Evolutionary conservation across 92 coral and sea anemone species (phyloP), one percentile per base, ranked within the genome.

Genomic region (Parazoanthus swiftii): DNA sequence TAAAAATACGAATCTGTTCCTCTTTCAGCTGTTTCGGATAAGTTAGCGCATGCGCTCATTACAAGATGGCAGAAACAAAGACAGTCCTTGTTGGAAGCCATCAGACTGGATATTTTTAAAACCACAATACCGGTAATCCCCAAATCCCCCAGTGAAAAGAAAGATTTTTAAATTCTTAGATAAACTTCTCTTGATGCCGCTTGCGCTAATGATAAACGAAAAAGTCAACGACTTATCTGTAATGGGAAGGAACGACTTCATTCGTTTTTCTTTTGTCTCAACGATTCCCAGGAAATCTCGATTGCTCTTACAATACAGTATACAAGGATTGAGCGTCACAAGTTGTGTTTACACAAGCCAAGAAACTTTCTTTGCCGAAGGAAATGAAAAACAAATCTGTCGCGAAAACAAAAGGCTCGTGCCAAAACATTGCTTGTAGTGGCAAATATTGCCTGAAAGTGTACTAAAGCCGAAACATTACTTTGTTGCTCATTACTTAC

Each of bases 301-400:
- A 43, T 35, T 74, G 77, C 77, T 74, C 36, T 35, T 11, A 21
- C 11, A 25, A 42, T 39, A 68, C 25, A 13, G 79, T 43, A 33
- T 35, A 72, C 5, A 42, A 29, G 66, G 79, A 74, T 51, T 29
- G 39, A 48, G 23, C 78, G 65, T 7, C 78, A 71, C 66, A 46
- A 39, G 46, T 21, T 72, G 77, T 82, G 87, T 84, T 84, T 48
- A 71, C 87, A 26, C 77, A 44, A 74, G 46, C 37, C 89, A 89
- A 75, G 56, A 74, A 73, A 80, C 76, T 91, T 91, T 81, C 88
- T 67, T 85, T 89, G 87, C n/a, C 70, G 54, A 74, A 88, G 87
- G 89, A 79, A 91, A 91, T 79, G 86, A 79, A 85, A 85, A 58
- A n/a, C 88, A 85, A 85, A 91, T 77, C 86, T 56, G 89, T 67